phyloP scores from a whole-genome alignment of 2,797 vertebrate species.

The Sebastes jordani region DNA sequence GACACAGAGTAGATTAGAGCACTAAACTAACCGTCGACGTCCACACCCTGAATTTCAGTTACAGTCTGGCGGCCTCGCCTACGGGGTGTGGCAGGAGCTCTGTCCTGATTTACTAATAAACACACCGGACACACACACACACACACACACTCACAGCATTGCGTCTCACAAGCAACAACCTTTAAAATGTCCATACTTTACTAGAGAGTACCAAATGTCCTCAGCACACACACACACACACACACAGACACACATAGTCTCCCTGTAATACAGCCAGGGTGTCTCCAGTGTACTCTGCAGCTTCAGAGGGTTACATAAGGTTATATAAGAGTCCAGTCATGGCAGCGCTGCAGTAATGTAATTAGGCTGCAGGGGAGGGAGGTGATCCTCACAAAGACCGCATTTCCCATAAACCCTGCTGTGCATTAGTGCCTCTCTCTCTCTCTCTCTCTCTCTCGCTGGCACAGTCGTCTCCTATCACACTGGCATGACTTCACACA shows the following conservation, averaged over 20 bases:
- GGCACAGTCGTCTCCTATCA: background rate
- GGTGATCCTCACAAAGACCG: constrained; percentile 45
- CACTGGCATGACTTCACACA: background rate
- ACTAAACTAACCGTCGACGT: constrained; percentile 36
- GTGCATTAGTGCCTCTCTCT: constrained; percentile 14
- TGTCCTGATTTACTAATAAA: constrained; percentile 44
- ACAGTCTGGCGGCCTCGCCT: constrained; percentile 52
- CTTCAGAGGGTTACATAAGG: constrained; percentile 67
- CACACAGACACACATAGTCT: background rate
- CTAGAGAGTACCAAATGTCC: background rate
- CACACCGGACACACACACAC: constrained; percentile 17
- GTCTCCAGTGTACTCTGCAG: constrained; percentile 37
- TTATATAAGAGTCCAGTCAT: constrained; percentile 66
- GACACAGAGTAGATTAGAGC: constrained; percentile 9
- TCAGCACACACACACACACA: background rate
- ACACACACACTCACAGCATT: background rate
- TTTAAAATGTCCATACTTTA: background rate
- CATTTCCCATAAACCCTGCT: constrained; percentile 59
- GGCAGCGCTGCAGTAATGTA: constrained; percentile 68
- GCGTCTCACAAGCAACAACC: background rate
- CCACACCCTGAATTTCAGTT: constrained; percentile 68
- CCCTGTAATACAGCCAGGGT: constrained; percentile 11
- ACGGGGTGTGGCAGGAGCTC: constrained; percentile 59
- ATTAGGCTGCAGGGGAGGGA: constrained; percentile 61
- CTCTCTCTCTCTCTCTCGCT: background rate